A percentile compares a stretch with the other conserved stretches of the same genome.
Conservation (phyloP, 1,140 invertebrate genomes). For the Phymastichus coffea region DNA sequence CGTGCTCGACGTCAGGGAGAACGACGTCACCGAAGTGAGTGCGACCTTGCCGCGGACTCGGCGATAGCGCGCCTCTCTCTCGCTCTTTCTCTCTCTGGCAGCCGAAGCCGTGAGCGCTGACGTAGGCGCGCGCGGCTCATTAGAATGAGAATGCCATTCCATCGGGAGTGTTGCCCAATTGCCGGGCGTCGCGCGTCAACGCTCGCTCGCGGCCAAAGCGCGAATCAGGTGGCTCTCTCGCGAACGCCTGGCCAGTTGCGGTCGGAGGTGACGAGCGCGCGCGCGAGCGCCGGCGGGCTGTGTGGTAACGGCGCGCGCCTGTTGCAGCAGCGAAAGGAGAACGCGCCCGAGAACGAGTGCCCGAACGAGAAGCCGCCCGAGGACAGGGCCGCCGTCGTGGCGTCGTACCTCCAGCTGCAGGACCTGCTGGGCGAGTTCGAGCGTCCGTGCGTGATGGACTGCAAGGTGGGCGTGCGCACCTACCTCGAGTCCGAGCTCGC, state of each 20-base stretch:
- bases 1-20: conserved; percentile 43
- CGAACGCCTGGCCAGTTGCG: too few relatives aligned
- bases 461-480: conserved; percentile 92
- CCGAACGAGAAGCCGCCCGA: conserved; percentile 30
- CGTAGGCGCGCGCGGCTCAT: background rate
- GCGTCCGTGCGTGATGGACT: conserved; percentile 94
- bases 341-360: conserved; percentile 14
- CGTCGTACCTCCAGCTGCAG: conserved; percentile 82
- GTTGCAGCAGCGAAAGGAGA: conserved; percentile 17
- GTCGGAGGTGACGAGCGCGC: too few relatives aligned
- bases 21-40: conserved; percentile 39
- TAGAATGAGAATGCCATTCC: too few relatives aligned
- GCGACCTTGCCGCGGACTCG: too few relatives aligned
- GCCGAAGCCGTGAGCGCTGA: background rate
- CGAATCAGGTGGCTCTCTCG: too few relatives aligned
- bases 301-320: conserved; percentile 14
- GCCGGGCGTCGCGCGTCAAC: too few relatives aligned
- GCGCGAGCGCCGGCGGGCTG: conserved; percentile 78
- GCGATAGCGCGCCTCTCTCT: background rate
- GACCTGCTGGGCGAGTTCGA: conserved; percentile 89
- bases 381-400: conserved; percentile 29
- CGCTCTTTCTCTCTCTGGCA: background rate
- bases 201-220: too few relatives aligned
- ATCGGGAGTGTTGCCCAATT: too few relatives aligned
- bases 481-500: conserved; percentile 93